Base-by-base conservation (phyloP, 1,140 invertebrate species). In the Drosophila funebris region DNA sequence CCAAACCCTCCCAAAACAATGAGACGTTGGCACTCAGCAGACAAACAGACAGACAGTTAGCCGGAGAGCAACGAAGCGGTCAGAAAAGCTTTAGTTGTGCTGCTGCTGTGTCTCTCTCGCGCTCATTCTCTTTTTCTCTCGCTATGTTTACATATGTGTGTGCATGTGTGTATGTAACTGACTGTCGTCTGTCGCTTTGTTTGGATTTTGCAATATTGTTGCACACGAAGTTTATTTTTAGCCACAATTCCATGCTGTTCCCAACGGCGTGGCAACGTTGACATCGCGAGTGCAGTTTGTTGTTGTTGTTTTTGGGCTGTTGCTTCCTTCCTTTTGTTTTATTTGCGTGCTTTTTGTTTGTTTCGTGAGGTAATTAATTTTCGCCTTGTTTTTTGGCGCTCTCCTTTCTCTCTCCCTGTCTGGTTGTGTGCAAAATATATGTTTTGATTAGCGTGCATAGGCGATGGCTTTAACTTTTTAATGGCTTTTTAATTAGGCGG, bases 401-500 rank as follows among this genome's bases (percentile, higher is more conserved):
- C 46, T 52, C 18, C 39, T 27, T 6, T 4, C 39, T 56, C 9
- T 50, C 18, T 54, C 11, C 36, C 29, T 41, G 8, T 39, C 13
- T 41, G 41, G 24, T 41, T 36, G 71, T 82, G 60, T 82, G 61
- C 57, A 82, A 78, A 79, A 75, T 85, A 78, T 81, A 72, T 85
- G 66, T 87, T 80, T 87, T 84, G 83, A 84, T 84, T 76, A 83
- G 72, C 75, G 67, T 83, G 75, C 79, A 72, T 83, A 71, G 74
- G 61, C 64, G 73, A 70, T 71, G 41, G 82, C 70, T 76, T 85
- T 81, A 82, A 80, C 64, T 61, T 87, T 87, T 81, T 87, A 85
- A 85, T 85, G 82, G 78, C 57, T 85, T 85, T 85, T 87, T 85
- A 85, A 85, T 85, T 87, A 81, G 82, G 62, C 78, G 77, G 82